phyloP scores from a whole-genome alignment of 2,888 invertebrate genomes.

The Caradrina clavipalpis region DNA sequence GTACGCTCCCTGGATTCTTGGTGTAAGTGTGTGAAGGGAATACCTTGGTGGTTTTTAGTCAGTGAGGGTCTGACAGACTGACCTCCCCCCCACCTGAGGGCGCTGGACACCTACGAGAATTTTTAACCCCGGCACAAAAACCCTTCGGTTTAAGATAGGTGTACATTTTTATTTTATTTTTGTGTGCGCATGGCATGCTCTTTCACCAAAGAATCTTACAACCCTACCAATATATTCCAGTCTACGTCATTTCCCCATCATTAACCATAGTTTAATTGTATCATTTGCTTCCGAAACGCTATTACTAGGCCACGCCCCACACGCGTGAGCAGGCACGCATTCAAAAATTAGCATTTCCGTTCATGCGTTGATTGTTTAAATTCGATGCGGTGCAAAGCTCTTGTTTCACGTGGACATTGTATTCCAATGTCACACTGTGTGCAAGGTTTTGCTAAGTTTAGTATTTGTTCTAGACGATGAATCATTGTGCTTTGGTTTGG shows the following conservation, averaged over 20 bases:
- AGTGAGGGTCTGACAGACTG: too few species aligned
- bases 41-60: too few species aligned
- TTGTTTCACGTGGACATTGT: conserved; percentile 21
- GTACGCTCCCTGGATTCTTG: too few species aligned
- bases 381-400: conserved; percentile 59
- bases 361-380: conserved; percentile 70
- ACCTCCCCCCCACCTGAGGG: too few species aligned
- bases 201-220: too few species aligned
- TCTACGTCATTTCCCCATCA: conserved; percentile 11
- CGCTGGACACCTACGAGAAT: too few species aligned
- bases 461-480: conserved; percentile 4
- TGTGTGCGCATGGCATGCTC: too few species aligned
- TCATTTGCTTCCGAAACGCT: conserved; percentile 50
- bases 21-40: too few species aligned
- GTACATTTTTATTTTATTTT: too few species aligned
- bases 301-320: conserved; percentile 49
- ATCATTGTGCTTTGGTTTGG: background rate
- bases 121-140: too few species aligned
- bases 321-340: conserved; percentile 67
- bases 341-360: conserved; percentile 77
- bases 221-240: background rate
- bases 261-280: conserved; percentile 49
- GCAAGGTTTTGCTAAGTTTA: background rate
- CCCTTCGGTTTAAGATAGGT: too few species aligned
- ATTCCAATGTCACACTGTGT: conserved; percentile 32